Evolutionary conservation across 2,888 invertebrate species (phyloP).

Genomic region (Sceliomorpha sp.): DNA sequence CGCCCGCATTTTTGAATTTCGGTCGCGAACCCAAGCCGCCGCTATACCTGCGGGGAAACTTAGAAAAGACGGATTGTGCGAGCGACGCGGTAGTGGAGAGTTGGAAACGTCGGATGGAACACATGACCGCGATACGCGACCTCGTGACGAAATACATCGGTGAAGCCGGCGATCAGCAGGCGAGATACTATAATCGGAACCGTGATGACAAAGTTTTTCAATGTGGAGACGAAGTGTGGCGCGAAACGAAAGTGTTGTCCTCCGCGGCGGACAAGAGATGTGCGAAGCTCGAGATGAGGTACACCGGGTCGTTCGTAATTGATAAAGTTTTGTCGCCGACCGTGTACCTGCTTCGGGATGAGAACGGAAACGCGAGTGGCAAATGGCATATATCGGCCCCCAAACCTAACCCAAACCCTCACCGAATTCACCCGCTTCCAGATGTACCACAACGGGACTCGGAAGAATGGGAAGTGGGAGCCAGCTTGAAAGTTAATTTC

Average conservation of each 20-base stretch:
- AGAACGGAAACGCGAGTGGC: not conserved
- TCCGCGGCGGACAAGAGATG: slow-evolving; percentile 15
- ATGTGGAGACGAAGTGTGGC: slow-evolving; percentile 23
- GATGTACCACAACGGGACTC: too few relatives aligned
- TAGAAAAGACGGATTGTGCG: not conserved
- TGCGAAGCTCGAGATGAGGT: slow-evolving; percentile 10
- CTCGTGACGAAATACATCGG: slow-evolving; percentile 6
- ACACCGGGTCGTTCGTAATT: slow-evolving; percentile 6
- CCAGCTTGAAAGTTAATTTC: too few relatives aligned
- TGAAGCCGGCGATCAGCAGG: slow-evolving; percentile 13
- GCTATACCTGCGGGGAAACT: not conserved
- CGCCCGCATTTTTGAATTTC: too few relatives aligned
- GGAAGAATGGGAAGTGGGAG: too few relatives aligned
- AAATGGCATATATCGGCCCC: not conserved
- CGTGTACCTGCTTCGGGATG: slow-evolving; percentile 4
- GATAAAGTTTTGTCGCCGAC: slow-evolving; percentile 4
- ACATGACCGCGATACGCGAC: slow-evolving; percentile 9
- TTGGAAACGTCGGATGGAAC: slow-evolving; percentile 15
- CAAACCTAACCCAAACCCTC: not conserved
- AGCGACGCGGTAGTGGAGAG: not conserved
- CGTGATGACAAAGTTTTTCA: slow-evolving; percentile 8
- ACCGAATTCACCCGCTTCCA: not conserved
- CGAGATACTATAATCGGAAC: slow-evolving; percentile 19
- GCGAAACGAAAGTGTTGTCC: slow-evolving; percentile 17
- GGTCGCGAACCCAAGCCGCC: slow-evolving; percentile 15